Conservation (phyloP, 2,113 vertebrate species). For the Phoenicopterus ruber region DNA sequence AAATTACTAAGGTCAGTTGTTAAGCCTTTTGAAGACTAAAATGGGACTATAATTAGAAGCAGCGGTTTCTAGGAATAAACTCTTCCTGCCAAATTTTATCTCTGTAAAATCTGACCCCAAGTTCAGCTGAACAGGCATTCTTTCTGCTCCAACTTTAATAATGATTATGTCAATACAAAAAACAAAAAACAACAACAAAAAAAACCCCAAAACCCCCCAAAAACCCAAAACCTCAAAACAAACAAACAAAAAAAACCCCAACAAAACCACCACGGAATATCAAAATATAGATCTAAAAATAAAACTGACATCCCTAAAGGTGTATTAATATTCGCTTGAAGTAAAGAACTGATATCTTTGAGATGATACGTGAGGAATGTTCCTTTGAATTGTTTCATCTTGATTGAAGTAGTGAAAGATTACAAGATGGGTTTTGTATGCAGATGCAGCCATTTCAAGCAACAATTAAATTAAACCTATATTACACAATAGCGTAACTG, state of each 20-base stretch:
- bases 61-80: slow-evolving; percentile 80
- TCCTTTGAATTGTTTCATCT: slow-evolving; percentile 36
- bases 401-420: slow-evolving; percentile 47
- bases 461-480: slow-evolving; percentile 16
- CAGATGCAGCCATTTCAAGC: slow-evolving; percentile 45
- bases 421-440: slow-evolving; percentile 18
- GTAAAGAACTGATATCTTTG: slow-evolving; percentile 26
- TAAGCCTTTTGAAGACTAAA: slow-evolving; percentile 82
- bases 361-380: slow-evolving; percentile 8
- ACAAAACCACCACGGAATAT: too few relatives aligned
- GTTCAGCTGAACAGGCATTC: slow-evolving; percentile 69
- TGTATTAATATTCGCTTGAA: slow-evolving; percentile 28
- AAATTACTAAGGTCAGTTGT: slow-evolving; percentile 83
- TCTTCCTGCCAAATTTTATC: slow-evolving; percentile 76
- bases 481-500: background rate
- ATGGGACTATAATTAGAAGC: slow-evolving; percentile 81
- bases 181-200: slow-evolving; percentile 3
- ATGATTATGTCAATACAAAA: slow-evolving; percentile 57
- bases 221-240: too few relatives aligned
- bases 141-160: slow-evolving; percentile 66
- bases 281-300: slow-evolving; percentile 50
- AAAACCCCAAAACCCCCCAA: too few relatives aligned
- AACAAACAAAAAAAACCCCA: too few relatives aligned
- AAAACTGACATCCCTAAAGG: slow-evolving; percentile 1
- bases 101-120: slow-evolving; percentile 73